Conservation (phyloP, 2,113 vertebrate species). For the Halichoerus grypus region DNA sequence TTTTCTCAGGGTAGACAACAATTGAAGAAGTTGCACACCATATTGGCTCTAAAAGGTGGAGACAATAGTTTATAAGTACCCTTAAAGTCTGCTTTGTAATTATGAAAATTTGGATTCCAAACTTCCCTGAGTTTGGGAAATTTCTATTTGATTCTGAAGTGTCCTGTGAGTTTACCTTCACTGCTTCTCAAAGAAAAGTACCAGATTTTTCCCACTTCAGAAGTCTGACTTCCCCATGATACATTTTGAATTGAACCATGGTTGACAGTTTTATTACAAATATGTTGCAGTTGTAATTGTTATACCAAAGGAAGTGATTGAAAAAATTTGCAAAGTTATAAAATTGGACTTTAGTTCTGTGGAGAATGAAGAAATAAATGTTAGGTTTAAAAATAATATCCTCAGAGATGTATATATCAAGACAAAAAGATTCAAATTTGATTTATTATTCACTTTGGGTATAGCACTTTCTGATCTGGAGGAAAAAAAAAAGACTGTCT, state of each 20-base stretch:
- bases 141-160: background rate
- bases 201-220: slow-evolving; percentile 34
- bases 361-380: slow-evolving; percentile 65
- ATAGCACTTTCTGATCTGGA: slow-evolving; percentile 56
- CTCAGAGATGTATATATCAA: slow-evolving; percentile 68
- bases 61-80: background rate
- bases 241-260: slow-evolving; percentile 64
- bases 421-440: slow-evolving; percentile 65
- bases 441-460: slow-evolving; percentile 77
- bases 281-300: slow-evolving; percentile 72
- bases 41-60: background rate
- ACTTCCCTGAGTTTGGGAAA: background rate
- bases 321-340: slow-evolving; percentile 73
- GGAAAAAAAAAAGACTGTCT: background rate
- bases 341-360: slow-evolving; percentile 55
- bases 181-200: slow-evolving; percentile 46
- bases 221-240: slow-evolving; percentile 47
- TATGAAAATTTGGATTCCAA: slow-evolving; percentile 42
- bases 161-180: background rate
- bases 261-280: slow-evolving; percentile 76
- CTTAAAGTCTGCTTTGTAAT: background rate
- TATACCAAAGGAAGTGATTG: slow-evolving; percentile 71
- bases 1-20: background rate
- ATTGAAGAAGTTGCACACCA: background rate
- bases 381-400: slow-evolving; percentile 75